These are phyloP conservation scores for Phyllotis vaccarum DNA, from an alignment of 2,797 vertebrate genomes.

Conservation along the genomic window DNA sequence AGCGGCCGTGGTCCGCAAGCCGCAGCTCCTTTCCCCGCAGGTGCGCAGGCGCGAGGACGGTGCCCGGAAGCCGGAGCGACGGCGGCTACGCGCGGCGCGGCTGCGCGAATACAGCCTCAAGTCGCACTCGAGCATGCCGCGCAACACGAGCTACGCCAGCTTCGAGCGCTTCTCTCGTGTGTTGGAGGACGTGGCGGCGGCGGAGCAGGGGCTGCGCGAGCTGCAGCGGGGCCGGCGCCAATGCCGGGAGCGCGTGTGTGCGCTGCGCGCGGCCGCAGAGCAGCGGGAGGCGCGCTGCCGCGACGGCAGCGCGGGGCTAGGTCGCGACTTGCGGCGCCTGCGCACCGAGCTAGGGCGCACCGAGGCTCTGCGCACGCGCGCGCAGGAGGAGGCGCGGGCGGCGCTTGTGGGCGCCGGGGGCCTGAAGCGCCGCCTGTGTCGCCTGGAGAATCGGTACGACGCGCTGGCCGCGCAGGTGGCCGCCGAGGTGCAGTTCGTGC, in stretches of 20 bases:
- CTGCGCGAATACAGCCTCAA: constrained; percentile 99
- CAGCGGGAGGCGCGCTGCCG: constrained; percentile 98
- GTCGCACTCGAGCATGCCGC: constrained; percentile 99
- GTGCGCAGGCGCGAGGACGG: constrained; percentile 94
- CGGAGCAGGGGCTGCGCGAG: constrained; percentile 94
- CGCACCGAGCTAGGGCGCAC: constrained; percentile 95
- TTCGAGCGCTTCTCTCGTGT: constrained; percentile 99
- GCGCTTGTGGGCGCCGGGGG: constrained; percentile 92
- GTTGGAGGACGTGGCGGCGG: constrained; percentile 94
- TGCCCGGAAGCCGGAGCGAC: constrained; percentile 93
- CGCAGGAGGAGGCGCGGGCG: constrained; percentile 93
- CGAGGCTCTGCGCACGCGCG: constrained; percentile 93
- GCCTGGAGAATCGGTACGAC: constrained; percentile 96
- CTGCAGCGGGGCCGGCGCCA: constrained; percentile 94
- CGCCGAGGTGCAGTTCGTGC: constrained; percentile 96
- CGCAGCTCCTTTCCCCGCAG: constrained; percentile 81
- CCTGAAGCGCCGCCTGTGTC: constrained; percentile 94
- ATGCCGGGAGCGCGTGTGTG: constrained; percentile 95
- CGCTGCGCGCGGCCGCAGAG: constrained; percentile 95
- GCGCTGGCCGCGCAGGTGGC: constrained; percentile 95
- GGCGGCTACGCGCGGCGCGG: constrained; percentile 97
- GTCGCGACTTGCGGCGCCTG: constrained; percentile 93
- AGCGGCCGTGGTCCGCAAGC: not conserved
- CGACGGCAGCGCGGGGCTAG: constrained; percentile 96
- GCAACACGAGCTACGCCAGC: constrained; percentile 99